phyloP scores from a whole-genome alignment of 2,888 invertebrate genomes.

The Panopea generosa region DNA sequence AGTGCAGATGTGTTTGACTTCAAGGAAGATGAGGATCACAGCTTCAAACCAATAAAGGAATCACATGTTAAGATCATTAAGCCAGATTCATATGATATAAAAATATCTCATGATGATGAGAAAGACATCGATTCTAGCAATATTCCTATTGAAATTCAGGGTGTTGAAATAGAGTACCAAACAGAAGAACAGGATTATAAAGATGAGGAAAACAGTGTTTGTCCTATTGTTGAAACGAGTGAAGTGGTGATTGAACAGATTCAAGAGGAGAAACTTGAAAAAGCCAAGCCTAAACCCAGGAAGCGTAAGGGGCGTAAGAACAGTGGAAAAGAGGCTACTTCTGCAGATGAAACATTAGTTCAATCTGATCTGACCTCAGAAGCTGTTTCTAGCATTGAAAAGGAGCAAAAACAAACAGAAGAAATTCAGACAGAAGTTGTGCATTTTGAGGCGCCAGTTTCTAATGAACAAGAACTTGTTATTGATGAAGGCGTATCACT shows the following conservation, averaged over 20 bases:
- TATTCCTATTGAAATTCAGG: slow-evolving; percentile 51
- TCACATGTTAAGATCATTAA: slow-evolving; percentile 58
- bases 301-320: slow-evolving; percentile 50
- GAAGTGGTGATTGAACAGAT: slow-evolving; percentile 58
- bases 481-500: slow-evolving; percentile 66
- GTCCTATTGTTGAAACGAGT: slow-evolving; percentile 59
- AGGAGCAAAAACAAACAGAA: slow-evolving; percentile 40
- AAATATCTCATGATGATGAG: slow-evolving; percentile 40
- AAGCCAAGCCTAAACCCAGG: slow-evolving; percentile 40
- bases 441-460: slow-evolving; percentile 56
- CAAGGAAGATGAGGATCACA: slow-evolving; percentile 62
- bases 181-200: slow-evolving; percentile 55
- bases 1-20: slow-evolving; percentile 66
- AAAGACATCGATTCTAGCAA: slow-evolving; percentile 37
- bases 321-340: slow-evolving; percentile 39
- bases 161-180: slow-evolving; percentile 56
- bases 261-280: slow-evolving; percentile 42
- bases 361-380: slow-evolving; percentile 42
- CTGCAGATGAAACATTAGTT: not conserved
- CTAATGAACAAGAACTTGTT: slow-evolving; percentile 63
- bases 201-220: slow-evolving; percentile 52
- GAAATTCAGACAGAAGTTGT: slow-evolving; percentile 57
- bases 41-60: slow-evolving; percentile 50
- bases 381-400: slow-evolving; percentile 56
- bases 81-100: slow-evolving; percentile 43